Evolutionary conservation across 2,888 invertebrate species (phyloP).

Genomic region (Monochamus alternatus): DNA sequence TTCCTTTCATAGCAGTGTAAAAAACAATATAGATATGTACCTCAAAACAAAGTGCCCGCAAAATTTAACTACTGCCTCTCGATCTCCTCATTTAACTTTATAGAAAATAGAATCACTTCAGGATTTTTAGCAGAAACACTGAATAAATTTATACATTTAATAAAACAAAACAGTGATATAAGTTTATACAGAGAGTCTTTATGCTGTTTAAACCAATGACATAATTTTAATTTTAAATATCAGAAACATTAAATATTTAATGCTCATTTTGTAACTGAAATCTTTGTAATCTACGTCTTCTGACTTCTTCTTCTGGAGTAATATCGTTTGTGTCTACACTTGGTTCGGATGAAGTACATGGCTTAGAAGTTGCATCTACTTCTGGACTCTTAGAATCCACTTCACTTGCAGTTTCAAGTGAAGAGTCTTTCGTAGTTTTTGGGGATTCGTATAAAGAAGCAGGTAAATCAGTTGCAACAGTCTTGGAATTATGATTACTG

Average conservation of each 20-base stretch:
- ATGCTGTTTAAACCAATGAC: no score
- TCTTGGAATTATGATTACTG: background rate
- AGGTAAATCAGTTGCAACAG: background rate
- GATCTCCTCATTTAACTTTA: no score
- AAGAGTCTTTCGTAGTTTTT: constrained; percentile 45
- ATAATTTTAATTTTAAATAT: no score
- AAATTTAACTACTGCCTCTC: no score
- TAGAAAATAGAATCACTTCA: no score
- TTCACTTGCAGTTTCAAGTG: constrained; percentile 40
- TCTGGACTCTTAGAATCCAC: constrained; percentile 29
- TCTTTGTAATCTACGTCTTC: constrained; percentile 85
- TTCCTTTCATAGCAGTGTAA: no score
- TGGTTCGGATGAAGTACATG: constrained; percentile 26
- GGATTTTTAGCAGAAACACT: no score
- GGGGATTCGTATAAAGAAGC: constrained; percentile 36
- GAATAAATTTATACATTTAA: no score
- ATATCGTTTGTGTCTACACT: background rate
- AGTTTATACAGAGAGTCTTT: no score
- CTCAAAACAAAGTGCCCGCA: no score
- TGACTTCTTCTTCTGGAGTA: constrained; percentile 78
- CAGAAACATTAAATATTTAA: background rate
- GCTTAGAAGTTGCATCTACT: constrained; percentile 14
- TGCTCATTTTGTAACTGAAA: constrained; percentile 68
- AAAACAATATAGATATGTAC: no score
- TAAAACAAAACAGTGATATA: no score